Base-by-base conservation (phyloP, 2,888 invertebrate species). In the Drosophila dives region DNA sequence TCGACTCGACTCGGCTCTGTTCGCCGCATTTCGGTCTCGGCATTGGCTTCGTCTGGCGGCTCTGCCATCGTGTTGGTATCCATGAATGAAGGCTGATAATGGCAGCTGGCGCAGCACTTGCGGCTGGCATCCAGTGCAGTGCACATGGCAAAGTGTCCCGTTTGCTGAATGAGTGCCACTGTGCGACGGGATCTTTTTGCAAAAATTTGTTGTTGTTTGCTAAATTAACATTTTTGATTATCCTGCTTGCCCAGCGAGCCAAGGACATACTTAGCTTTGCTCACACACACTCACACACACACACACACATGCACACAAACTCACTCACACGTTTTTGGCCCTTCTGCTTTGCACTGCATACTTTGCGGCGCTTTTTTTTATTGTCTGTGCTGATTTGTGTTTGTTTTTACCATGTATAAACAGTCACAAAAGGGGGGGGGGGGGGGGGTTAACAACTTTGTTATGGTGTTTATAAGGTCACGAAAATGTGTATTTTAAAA, bases 61-160 rank as follows among this genome's bases (percentile, higher is more conserved):
- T 60, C 48, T 45, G 51, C 58, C 78, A 51, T 66, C 69, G 72
- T 29, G 75, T 83, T 89, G 81, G 90, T 90, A 86, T 86, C 86
- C 86, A 87, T 87, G 90, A 87, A 87, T 87, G 86, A 80, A 87
- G 75, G 69, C 86, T 69, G 88, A 88, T 88, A 86, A 69, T 86
- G 80, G 60, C 81, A 83, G 62, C 54, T 60, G 63, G 42, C 63
- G 42, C 64, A 63, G 81, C 75, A 86, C 73, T 86, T 75, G 89
- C 73, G 72, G 61, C 64, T 66, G 69, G 66, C 80, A 55, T 75
- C 63, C 83, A 70, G 81, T 64, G 53, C 64, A 40, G 79, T 62
- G 67, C 87, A 79, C 72, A 85, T 71, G 64, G 71, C 63, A 45
- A 48, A 58, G 40, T 77, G 80, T 48, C 32, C 48, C 36, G 17